Base-by-base conservation (phyloP, 2,888 invertebrate genomes). In the Rhagium mordax region DNA sequence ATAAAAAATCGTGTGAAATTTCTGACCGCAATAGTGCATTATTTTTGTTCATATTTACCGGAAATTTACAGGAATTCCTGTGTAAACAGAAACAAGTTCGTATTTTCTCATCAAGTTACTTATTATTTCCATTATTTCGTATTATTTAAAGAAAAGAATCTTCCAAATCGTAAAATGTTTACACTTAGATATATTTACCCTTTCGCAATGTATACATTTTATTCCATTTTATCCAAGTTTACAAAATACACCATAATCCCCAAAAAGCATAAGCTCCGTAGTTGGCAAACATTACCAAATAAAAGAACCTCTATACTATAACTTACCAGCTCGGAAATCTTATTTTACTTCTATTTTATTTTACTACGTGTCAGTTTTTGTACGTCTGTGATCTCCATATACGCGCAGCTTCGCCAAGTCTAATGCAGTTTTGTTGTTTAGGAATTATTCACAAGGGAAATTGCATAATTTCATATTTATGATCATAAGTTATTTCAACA, bases 271-370 rank as follows among this genome's bases (percentile, higher is more conserved):
- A 66, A 73, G 57, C 62, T 21, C n/a, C 60, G 61, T 62, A 70
- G 53, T 75, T 75, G 75, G 75, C 75, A 75, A 75, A 73, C 75
- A 69, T 61, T 69, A 51, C 55, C 68, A 48, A 71, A 75, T 69
- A 71, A 75, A 75, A 75, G 69, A 53, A 61, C 57, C 16, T 59
- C 48, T 33, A 3, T 41, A 20, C 41, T 61, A 61, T 61, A 61
- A 49, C 49, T 48, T 64, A 21, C 49, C 47, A 24, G 48, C 48
- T 27, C 15, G 21, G 59, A 59, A 29, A 29, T 64, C n/a, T 64
- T 64, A 49, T 49, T 48, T 16, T 49, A 21, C 27, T 47, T n/a
- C n/a, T n/a, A n/a, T n/a, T n/a, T n/a, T n/a, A n/a, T n/a, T n/a
- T n/a, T 47, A 59, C 20, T 61, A 49, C 21, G 21, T 64, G 62